Base-by-base conservation (phyloP, 92 coral and sea anemone species). In the Paragorgia papillata region DNA sequence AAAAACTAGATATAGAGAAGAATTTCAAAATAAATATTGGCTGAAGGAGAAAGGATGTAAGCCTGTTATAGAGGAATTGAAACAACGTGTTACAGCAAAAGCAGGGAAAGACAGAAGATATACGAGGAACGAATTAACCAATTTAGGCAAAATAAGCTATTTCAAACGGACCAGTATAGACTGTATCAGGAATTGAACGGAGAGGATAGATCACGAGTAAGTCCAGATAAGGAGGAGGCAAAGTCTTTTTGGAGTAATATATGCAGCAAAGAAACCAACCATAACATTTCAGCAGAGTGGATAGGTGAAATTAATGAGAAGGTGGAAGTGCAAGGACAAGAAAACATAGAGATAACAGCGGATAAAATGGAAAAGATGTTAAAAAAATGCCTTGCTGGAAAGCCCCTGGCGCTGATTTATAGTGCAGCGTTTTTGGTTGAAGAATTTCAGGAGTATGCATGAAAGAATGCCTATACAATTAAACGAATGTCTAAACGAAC, bases 351-450 rank as follows among this genome's bases (percentile, higher is more conserved):
- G 43, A 37, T 37, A 37, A 37, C 43, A 37, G 43, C 4, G 43
- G 43, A 37, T 4, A 37, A 37, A 10, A 10, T 37, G 43, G 10
- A 37, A 37, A 37, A 37, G 43, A 37, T 37, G 43, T 37, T 4
- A 37, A 37, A 43, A 83, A 76, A 57, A 66, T 66, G 18, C 76
- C 83, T 15, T 49, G 74, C 56, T 74, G 86, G 77, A 76, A 83
- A 66, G 77, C 60, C 33, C 86, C 76, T 46, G 83, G 86, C 17
- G 35, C 79, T 26, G 78, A 74, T 51, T 33, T 40, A n/a, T n/a
- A n/a, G 75, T 73, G 73, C 82, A 82, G 35, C 75, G 83, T 34
- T 80, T 67, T 66, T 80, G 79, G 84, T 13, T 80, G 39, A 80
- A 68, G 48, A 25, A n/a, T 56, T 37, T 37, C 10, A 37, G 43